These are phyloP conservation scores for Pelagia noctiluca DNA, from an alignment of 30 jellyfish, hydroid and myxozoan genomes.

Conservation along the genomic window DNA sequence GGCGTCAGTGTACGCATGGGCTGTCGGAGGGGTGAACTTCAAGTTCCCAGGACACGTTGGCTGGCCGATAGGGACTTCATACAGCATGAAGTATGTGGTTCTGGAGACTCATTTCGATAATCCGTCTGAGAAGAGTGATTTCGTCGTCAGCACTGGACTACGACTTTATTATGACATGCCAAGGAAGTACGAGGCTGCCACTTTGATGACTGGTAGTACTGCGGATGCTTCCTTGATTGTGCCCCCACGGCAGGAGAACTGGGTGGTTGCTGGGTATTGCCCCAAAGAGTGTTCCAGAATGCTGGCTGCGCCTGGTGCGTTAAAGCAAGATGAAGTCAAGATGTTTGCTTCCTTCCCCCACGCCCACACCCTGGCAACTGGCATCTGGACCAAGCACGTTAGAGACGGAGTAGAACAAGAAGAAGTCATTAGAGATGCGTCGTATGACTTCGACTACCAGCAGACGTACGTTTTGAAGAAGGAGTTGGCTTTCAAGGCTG, in stretches of 20 bases:
- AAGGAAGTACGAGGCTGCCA: constrained; percentile 60
- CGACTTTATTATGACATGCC: constrained; percentile 43
- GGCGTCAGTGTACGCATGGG: not conserved
- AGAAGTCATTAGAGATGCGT: constrained; percentile 52
- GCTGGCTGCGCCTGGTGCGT: constrained; percentile 6
- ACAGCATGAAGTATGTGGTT: not conserved
- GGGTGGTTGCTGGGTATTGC: constrained; percentile 46
- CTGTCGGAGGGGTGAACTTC: too few relatives aligned
- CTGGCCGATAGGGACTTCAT: too few relatives aligned
- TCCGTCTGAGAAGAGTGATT: not conserved
- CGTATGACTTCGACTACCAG: constrained; percentile 68
- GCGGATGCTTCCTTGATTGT: not conserved
- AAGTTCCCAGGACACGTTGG: too few relatives aligned
- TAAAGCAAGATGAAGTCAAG: constrained; percentile 23
- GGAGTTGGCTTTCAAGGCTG: constrained; percentile 49
- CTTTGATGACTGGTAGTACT: constrained; percentile 13
- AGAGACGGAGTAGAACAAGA: constrained; percentile 55
- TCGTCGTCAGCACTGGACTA: constrained; percentile 46
- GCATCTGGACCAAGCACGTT: constrained; percentile 40
- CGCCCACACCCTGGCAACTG: constrained; percentile 54
- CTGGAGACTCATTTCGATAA: not conserved
- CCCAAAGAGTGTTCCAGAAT: constrained; percentile 20
- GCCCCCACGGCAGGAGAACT: constrained; percentile 46
- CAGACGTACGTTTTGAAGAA: constrained; percentile 45
- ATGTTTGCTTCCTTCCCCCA: constrained; percentile 71